phyloP scores from a whole-genome alignment of 2,888 invertebrate species.

The Microctonus brassicae region DNA sequence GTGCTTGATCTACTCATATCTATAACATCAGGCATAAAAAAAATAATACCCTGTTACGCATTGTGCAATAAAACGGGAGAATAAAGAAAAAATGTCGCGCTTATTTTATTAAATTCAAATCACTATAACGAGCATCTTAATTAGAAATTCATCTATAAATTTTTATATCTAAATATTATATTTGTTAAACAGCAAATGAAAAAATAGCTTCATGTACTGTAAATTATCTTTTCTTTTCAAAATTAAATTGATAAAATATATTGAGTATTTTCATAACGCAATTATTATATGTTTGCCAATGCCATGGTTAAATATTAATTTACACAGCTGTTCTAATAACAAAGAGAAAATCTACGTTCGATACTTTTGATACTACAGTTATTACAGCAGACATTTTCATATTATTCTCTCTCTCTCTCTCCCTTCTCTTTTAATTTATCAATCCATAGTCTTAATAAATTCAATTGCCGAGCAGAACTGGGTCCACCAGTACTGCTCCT shows the following conservation, averaged over 20 bases:
- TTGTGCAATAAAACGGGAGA: background rate
- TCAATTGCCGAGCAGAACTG: conserved; percentile 97
- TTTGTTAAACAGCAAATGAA: background rate
- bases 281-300: background rate
- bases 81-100: background rate
- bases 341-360: background rate
- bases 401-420: conserved; percentile 1
- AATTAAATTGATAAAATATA: background rate
- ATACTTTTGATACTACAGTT: background rate
- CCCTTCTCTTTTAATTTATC: conserved; percentile 59
- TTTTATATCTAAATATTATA: background rate
- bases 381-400: background rate
- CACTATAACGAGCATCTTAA: background rate
- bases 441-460: conserved; percentile 98
- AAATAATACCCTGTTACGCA: background rate
- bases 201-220: background rate
- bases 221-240: too few relatives aligned
- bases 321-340: background rate
- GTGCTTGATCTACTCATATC: background rate
- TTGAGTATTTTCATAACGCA: background rate
- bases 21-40: background rate
- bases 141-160: background rate
- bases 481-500: conserved; percentile 98
- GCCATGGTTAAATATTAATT: background rate
- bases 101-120: background rate